Base-by-base conservation (phyloP, 2,797 vertebrate genomes). In the Pseudomugil tenellus region DNA sequence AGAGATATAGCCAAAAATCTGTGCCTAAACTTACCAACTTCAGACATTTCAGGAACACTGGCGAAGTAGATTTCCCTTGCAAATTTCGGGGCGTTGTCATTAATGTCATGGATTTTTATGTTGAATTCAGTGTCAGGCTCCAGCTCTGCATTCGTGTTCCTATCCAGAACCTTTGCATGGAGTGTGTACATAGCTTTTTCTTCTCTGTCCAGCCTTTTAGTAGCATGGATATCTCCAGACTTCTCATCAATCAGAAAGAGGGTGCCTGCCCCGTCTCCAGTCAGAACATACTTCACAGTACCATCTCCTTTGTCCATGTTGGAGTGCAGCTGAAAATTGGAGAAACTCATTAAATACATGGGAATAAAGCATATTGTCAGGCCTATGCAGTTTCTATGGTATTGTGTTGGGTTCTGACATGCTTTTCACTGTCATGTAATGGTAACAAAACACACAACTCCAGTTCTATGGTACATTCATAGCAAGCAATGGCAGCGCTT, bases 21-120 rank as follows among this genome's bases (percentile, higher is more conserved):
- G n/a, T n/a, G 14, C 6, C 1, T 66, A 74, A 80, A 96, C 97
- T 93, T 91, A 99, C 98, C 98, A 11, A 98, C 96, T 90, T 94
- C 94, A 46, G 98, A 98, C 97, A 98, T 99, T 92, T 99, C 98
- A 2, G 97, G 95, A 70, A 99, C 94, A 26, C 91, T 97, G 77
- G 97, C 97, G 2, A 92, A 95, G 79, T 96, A 99, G 64, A 96
- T 87, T 4, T 98, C 96, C 92, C 95, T 96, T 14, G 91, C 92
- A 75, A 99, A 99, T 90, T 95, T 98, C 49, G 98, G 98, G 53
- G 94, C 97, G 21, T 99, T 99, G 90, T 99, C 98, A 68, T 99
- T 99, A 87, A 99, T 98, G 88, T 99, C 98, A 0, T 99, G 97
- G 58, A 99, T 99, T 88, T 99, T 99, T 81, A 99, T 99, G 76